Evolutionary conservation across 2,888 invertebrate species (phyloP), one percentile per base, ranked within the genome.

Genomic region (Noctua janthe): DNA sequence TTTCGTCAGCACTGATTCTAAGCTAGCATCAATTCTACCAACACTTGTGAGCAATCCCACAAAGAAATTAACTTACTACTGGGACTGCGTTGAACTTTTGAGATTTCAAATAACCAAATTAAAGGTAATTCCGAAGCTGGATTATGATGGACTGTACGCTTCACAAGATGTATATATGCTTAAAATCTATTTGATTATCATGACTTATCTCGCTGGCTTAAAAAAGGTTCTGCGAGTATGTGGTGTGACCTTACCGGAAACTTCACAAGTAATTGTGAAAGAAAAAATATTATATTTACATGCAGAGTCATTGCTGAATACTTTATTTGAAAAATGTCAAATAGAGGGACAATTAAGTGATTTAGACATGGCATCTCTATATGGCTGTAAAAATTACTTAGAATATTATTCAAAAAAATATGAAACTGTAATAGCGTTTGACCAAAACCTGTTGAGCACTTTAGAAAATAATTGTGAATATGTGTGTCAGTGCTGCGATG

Each of bases 401-500:
- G 85, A 93, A 80, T 93, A 92, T 87, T 95, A 92, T 85, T 93
- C 93, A 81, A 83, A 91, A 15, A 95, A 94, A 80, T 91, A 94
- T 87, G 87, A 94, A 39, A 92, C 82, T 54, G 77, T 88, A 47
- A 39, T 92, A 2, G 90, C 92, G 1, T 70, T 94, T 4, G 83
- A 91, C 47, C n/a, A 78, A n/a, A 84, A 91, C n/a, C 85, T 90
- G 11, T 80, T 91, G 1, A 86, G 85, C 71, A 72, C 87, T 23
- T 74, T 89, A 51, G 67, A 82, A 8, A 84, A 89, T 1, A 83
- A 86, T 20, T 82, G 77, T 74, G 85, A 92, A 69, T 94, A 94
- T 81, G 84, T 81, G 2, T 97, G 97, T 82, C 96, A 96, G 74
- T 92, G 94, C 83, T 97, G 97, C 90, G 94, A 96, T 85, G 91